Evolutionary conservation across 2,888 invertebrate genomes (phyloP), one percentile per base, ranked within the genome.

Genomic region (Drosophila flavopinicola): DNA sequence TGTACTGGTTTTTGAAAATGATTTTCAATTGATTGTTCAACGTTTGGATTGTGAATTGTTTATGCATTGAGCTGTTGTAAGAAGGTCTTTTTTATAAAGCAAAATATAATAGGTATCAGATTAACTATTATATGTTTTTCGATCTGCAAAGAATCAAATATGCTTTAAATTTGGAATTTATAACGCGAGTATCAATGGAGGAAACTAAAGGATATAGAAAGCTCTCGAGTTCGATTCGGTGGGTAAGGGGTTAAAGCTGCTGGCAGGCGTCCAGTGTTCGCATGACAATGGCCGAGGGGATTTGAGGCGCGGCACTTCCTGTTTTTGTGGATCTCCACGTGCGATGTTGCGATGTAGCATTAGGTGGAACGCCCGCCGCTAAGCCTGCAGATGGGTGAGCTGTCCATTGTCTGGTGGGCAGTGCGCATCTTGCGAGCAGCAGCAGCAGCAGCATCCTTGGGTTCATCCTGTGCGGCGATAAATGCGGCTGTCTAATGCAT

Each of bases 401-500:
- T 51, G 45, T 63, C 44, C 59, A 65, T 78, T 76, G 71, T 67
- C 67, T 53, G 61, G 51, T 49, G 68, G 45, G 10, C 63, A 61
- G 59, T 44, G 63, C 37, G 61, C 44, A 65, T 59, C 57, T 70
- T 48, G 32, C 3, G 10, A n/a, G n/a, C n/a, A n/a, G n/a, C n/a
- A n/a, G 39, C 51, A 27, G 13, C 53, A 38, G 11, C 5, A 32
- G 29, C 63, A 41, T 51, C 66, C 32, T 47, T 32, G 20, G 61
- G n/a, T 48, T 57, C 67, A 63, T 82, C 76, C 76, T 70, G 71
- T 47, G 48, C 48, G 67, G 44, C 67, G 20, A 66, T 67, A 60
- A 60, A 45, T 78, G 83, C 48, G 78, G 63, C 83, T 57, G 56
- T 67, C 84, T 80, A 75, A 80, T 79, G 78, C 75, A 75, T 75